Percentiles rank a stretch among this genome's conserved stretches.
These are phyloP conservation scores for Achroia grisella DNA, from an alignment of 1,140 invertebrate species.

Conservation along the genomic window DNA sequence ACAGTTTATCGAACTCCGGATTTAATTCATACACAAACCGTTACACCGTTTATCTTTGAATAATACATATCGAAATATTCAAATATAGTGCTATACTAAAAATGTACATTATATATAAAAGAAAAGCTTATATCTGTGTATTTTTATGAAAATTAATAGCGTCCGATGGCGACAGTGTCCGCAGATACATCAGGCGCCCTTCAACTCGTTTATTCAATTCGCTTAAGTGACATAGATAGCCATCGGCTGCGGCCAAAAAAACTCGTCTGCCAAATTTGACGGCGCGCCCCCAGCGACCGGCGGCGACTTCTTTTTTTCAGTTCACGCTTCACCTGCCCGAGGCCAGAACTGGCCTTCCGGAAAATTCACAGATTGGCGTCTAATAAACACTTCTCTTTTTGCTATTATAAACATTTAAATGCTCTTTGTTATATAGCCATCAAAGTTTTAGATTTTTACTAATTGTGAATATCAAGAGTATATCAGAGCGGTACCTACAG, in stretches of 20 bases:
- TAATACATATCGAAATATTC: no score
- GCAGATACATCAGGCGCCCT: conserved; percentile 29
- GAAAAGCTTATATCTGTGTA: no score
- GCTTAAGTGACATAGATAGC: conserved; percentile 73
- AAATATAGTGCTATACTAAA: no score
- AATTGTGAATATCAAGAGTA: no score
- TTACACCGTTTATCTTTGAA: background rate
- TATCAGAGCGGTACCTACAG: no score
- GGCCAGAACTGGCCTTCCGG: conserved; percentile 35
- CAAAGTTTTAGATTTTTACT: background rate
- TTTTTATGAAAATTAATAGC: no score
- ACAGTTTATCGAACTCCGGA: conserved; percentile 54
- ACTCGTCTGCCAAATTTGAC: conserved; percentile 63
- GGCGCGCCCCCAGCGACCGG: conserved; percentile 37
- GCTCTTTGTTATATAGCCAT: conserved; percentile 20
- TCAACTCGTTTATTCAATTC: conserved; percentile 68
- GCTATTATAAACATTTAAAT: conserved; percentile 14
- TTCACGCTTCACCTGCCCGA: conserved; percentile 52
- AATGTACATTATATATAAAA: no score
- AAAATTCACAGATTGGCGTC: conserved; percentile 54
- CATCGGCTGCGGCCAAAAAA: conserved; percentile 55
- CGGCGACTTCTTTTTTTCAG: conserved; percentile 57
- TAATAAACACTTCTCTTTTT: conserved; percentile 36
- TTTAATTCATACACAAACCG: conserved; percentile 26
- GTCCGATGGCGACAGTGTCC: background rate